These are phyloP conservation scores for Pelobates cultripes DNA, from an alignment of 2,797 vertebrate species.

Conservation along the genomic window DNA sequence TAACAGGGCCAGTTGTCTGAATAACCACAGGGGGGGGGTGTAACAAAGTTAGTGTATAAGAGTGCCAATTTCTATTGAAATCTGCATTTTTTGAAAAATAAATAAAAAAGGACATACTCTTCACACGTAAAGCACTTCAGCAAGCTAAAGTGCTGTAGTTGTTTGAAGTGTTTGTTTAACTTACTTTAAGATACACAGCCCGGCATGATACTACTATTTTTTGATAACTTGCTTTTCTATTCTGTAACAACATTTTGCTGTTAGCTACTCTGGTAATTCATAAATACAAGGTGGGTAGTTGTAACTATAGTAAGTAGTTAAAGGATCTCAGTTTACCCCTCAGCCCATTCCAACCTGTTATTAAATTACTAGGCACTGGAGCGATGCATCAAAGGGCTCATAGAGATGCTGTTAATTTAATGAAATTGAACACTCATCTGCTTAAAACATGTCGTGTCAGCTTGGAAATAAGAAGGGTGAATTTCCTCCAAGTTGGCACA, in stretches of 20 bases:
- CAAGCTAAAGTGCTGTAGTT: too few relatives aligned
- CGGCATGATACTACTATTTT: too few relatives aligned
- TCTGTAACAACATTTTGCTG: constrained; percentile 73
- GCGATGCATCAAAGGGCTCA: constrained; percentile 82
- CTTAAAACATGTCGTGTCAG: constrained; percentile 80
- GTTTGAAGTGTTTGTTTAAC: too few relatives aligned
- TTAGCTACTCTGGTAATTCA: constrained; percentile 70
- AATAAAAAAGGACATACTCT: too few relatives aligned
- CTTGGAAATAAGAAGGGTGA: constrained; percentile 76
- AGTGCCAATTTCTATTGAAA: too few relatives aligned
- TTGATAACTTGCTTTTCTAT: constrained; percentile 33
- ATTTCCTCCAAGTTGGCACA: constrained; percentile 66
- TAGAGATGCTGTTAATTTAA: constrained; percentile 82
- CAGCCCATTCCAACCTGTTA: constrained; percentile 93
- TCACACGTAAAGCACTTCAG: too few relatives aligned
- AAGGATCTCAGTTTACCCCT: constrained; percentile 89
- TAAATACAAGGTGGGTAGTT: constrained; percentile 76
- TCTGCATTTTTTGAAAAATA: too few relatives aligned
- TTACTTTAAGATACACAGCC: too few relatives aligned
- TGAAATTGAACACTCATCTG: constrained; percentile 84
- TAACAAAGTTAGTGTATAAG: too few relatives aligned
- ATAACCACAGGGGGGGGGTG: too few relatives aligned
- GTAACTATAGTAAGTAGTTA: constrained; percentile 79
- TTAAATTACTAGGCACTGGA: constrained; percentile 85
- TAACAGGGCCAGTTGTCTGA: too few relatives aligned